Conservation (phyloP, 2,797 vertebrate genomes). For the Megalops cyprinoides region DNA sequence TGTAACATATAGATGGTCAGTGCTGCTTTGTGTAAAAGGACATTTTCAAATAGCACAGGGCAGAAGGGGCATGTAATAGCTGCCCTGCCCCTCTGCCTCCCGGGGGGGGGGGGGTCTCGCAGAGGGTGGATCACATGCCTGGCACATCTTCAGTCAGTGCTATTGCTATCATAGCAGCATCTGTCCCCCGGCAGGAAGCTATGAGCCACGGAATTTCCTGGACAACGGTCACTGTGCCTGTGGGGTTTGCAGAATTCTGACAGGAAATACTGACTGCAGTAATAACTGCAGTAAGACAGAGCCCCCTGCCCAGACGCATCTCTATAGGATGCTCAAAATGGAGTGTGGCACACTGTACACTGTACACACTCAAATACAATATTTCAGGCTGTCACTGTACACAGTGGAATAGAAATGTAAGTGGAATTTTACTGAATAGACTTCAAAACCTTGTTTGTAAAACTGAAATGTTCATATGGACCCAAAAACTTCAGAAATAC, state of each 20-base stretch:
- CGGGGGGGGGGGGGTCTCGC: not conserved
- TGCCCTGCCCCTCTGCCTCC: not conserved
- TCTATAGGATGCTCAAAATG: too few species aligned
- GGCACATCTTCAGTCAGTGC: conserved; percentile 15
- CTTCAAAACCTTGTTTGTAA: too few species aligned
- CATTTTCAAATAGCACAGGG: not conserved
- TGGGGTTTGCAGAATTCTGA: not conserved
- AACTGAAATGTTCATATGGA: too few species aligned
- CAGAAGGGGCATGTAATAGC: not conserved
- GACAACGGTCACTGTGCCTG: conserved; percentile 59
- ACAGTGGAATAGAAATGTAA: too few species aligned
- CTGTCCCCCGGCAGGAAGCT: conserved; percentile 62
- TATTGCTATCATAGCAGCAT: conserved; percentile 20
- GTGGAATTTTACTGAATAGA: too few species aligned
- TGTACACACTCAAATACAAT: too few species aligned
- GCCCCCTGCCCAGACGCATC: too few species aligned
- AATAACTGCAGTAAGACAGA: too few species aligned
- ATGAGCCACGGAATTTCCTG: conserved; percentile 55
- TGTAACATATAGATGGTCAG: not conserved
- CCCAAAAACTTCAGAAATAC: too few species aligned
- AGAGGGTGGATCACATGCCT: conserved; percentile 38
- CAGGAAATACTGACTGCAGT: too few species aligned
- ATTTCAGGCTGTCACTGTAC: too few species aligned
- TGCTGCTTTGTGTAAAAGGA: not conserved
- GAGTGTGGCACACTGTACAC: too few species aligned